phyloP scores from a whole-genome alignment of 2,888 invertebrate genomes.

The Drosophila meridionalis region DNA sequence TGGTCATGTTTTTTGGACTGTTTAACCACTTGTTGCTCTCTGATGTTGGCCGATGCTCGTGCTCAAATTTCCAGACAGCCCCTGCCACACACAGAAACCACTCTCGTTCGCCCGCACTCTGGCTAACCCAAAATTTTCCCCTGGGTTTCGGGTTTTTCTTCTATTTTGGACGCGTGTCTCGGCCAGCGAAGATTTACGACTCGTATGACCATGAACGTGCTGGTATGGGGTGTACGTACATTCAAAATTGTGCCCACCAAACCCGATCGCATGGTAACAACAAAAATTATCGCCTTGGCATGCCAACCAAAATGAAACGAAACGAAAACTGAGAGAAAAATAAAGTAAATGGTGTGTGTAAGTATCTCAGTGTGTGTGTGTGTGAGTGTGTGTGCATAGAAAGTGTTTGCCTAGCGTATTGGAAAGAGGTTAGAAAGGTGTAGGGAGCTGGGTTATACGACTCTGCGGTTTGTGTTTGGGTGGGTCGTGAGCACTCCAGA shows the following conservation, averaged over 20 bases:
- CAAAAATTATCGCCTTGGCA: slow-evolving; percentile 65
- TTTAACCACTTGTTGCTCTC: slow-evolving; percentile 69
- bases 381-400: slow-evolving; percentile 46
- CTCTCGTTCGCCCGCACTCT: slow-evolving; percentile 7
- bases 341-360: slow-evolving; percentile 53
- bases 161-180: slow-evolving; percentile 68
- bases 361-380: slow-evolving; percentile 36
- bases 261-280: slow-evolving; percentile 45
- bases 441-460: slow-evolving; percentile 43
- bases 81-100: slow-evolving; percentile 2
- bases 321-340: slow-evolving; percentile 56
- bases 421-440: slow-evolving; percentile 50
- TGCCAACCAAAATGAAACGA: slow-evolving; percentile 61
- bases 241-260: slow-evolving; percentile 25
- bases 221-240: slow-evolving; percentile 60
- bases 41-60: slow-evolving; percentile 51
- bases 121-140: slow-evolving; percentile 68
- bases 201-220: slow-evolving; percentile 80
- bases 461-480: slow-evolving; percentile 50
- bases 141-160: slow-evolving; percentile 35
- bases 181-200: slow-evolving; percentile 73
- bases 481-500: slow-evolving; percentile 51
- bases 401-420: slow-evolving; percentile 56
- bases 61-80: slow-evolving; percentile 54
- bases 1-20: slow-evolving; percentile 71